Evolutionary conservation across 1,140 invertebrate species (phyloP).

Genomic region (Zaprionus gabonicus): DNA sequence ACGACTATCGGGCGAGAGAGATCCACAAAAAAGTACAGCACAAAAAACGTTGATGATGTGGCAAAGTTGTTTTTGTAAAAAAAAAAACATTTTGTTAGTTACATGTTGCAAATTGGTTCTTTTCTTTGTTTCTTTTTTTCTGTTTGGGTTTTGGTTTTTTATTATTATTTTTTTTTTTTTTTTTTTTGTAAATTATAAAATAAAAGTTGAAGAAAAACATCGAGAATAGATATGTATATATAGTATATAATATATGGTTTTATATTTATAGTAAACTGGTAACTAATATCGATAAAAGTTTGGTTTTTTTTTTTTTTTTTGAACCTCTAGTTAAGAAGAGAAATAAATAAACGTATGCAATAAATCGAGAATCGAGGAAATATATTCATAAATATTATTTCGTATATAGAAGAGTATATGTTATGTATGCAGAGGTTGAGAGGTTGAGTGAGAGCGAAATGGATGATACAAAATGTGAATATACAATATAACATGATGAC

Average conservation of each 20-base stretch:
- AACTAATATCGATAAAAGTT: slow-evolving; percentile 42
- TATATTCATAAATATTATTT: slow-evolving; percentile 51
- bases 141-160: slow-evolving; percentile 24
- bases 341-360: slow-evolving; percentile 51
- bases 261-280: slow-evolving; percentile 24
- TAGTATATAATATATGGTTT: slow-evolving; percentile 22
- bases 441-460: slow-evolving; percentile 31
- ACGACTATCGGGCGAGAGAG: slow-evolving; percentile 88
- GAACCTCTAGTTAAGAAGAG: slow-evolving; percentile 49
- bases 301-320: slow-evolving; percentile 37
- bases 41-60: slow-evolving; percentile 14
- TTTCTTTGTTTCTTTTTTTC: slow-evolving; percentile 27
- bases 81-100: slow-evolving; percentile 67
- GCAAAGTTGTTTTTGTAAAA: slow-evolving; percentile 48
- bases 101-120: slow-evolving; percentile 26
- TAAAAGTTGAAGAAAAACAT: slow-evolving; percentile 37
- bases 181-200: slow-evolving; percentile 39
- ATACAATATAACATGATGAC: slow-evolving; percentile 13
- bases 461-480: slow-evolving; percentile 25
- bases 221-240: slow-evolving; percentile 41
- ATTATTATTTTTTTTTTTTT: not conserved
- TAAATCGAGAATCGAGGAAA: slow-evolving; percentile 54
- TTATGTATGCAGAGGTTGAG: slow-evolving; percentile 31
- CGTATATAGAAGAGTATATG: slow-evolving; percentile 39
- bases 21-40: slow-evolving; percentile 21